Conservation (phyloP, 2,113 vertebrate genomes). For the Phyllostomus discolor region DNA sequence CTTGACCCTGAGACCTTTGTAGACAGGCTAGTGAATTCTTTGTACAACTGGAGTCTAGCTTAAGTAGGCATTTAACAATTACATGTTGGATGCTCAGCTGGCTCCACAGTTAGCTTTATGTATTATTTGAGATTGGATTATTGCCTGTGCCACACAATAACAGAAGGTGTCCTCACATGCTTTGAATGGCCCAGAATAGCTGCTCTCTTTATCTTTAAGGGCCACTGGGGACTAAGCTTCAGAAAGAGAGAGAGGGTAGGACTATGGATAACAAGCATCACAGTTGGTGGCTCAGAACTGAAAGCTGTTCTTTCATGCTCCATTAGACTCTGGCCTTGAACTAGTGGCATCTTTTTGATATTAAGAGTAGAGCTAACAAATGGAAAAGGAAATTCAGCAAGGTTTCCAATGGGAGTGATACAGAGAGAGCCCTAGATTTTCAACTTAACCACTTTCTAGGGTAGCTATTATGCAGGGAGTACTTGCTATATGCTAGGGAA, state of each 20-base stretch:
- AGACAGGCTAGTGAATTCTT: not conserved
- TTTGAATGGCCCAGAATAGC: not conserved
- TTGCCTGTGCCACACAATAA: not conserved
- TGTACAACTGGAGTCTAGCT: not conserved
- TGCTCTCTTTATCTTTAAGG: not conserved
- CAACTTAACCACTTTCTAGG: not conserved
- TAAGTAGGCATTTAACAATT: not conserved
- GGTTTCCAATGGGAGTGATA: not conserved
- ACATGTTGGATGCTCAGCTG: not conserved
- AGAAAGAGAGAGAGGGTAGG: not conserved
- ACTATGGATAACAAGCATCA: not conserved
- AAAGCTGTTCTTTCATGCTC: slow-evolving; percentile 1
- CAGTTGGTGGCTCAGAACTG: not conserved
- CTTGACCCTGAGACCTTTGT: not conserved
- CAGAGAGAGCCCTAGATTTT: not conserved
- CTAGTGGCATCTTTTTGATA: not conserved
- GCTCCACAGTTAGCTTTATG: not conserved
- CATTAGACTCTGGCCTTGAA: slow-evolving; percentile 28
- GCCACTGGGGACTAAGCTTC: not conserved
- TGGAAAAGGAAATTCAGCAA: not conserved
- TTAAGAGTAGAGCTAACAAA: not conserved
- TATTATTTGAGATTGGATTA: not conserved
- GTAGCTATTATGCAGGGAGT: not conserved
- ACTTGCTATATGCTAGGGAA: not conserved
- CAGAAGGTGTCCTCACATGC: not conserved